Evolutionary conservation across 2,888 invertebrate species (phyloP), one percentile per base, ranked within the genome.

Genomic region (Polydrusus cervinus): DNA sequence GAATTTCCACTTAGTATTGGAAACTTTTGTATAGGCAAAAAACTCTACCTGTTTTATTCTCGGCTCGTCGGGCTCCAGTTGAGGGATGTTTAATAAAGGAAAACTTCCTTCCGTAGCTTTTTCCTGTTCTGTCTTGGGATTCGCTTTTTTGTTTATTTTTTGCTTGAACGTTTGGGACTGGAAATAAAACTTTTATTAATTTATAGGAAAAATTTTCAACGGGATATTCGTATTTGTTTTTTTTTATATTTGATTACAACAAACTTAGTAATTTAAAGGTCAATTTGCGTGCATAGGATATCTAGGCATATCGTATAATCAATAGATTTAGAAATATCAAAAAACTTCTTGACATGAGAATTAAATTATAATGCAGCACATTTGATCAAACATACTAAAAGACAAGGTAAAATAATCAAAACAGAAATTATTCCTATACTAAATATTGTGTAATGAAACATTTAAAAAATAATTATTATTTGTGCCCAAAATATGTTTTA

Each of bases 21-120:
- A 65, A 68, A 74, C 53, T 47, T 45, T 25, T 18, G 74, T 51
- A 68, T 51, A 67, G 55, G 14, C 60, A 25, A 68, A 55, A 74
- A 74, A 69, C 55, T 66, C 71, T 73, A 76, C 76, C 76, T 76
- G 76, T 57, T 68, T 74, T 75, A 74, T 75, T 75, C 77, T 74
- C 10, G 81, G 79, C 14, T 78, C 75, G 64, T 77, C 78, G 25
- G 69, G 45, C 60, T 68, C 49, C 49, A 77, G 67, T 71, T 77
- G 77, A 55, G 75, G 77, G 77, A 77, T 69, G 76, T 78, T 75
- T 76, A 76, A 76, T 76, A 76, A 76, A 74, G 74, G 77, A 71
- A 74, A 74, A 77, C 77, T 74, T 77, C 68, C 73, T 67, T 57
- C 73, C 51, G 64, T 53, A 25, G 66, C 67, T 75, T 75, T 75